These are phyloP conservation scores for Amniataba percoides DNA, from an alignment of 2,797 vertebrate species.

Conservation along the genomic window DNA sequence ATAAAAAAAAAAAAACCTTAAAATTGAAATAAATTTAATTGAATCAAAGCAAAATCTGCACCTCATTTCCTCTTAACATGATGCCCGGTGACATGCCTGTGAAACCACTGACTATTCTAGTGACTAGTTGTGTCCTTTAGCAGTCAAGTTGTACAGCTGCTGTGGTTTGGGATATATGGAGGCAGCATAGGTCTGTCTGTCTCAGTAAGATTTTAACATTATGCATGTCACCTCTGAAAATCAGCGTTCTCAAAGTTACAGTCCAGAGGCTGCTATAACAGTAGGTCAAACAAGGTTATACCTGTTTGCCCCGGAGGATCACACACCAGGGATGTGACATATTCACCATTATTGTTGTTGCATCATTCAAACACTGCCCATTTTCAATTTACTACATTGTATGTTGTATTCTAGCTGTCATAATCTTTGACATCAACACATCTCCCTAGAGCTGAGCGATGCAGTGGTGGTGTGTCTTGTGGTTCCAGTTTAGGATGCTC, in stretches of 20 bases:
- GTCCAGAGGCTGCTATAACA: not conserved
- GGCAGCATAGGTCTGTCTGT: not conserved
- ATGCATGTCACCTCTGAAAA: constrained; percentile 5
- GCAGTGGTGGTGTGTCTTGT: not conserved
- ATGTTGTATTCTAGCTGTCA: not conserved
- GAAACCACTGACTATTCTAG: not conserved
- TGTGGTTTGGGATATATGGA: not conserved
- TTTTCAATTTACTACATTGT: not conserved
- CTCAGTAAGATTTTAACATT: constrained; percentile 16
- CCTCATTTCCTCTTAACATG: not conserved
- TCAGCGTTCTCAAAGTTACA: constrained; percentile 1
- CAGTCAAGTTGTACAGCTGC: not conserved
- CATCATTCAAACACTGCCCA: not conserved
- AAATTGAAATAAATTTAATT: constrained; percentile 3
- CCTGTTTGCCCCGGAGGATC: constrained; percentile 10
- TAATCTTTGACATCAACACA: not conserved
- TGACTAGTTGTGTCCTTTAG: not conserved
- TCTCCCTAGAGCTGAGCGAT: not conserved
- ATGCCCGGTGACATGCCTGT: constrained; percentile 3
- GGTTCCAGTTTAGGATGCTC: constrained; percentile 1
- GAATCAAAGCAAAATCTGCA: constrained; percentile 6
- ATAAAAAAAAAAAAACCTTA: constrained; percentile 18
- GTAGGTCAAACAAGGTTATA: constrained; percentile 27
- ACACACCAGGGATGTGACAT: not conserved
- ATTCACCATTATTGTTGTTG: not conserved